phyloP scores from a whole-genome alignment of 2,797 vertebrate species.

The Crypturellus tataupa region DNA sequence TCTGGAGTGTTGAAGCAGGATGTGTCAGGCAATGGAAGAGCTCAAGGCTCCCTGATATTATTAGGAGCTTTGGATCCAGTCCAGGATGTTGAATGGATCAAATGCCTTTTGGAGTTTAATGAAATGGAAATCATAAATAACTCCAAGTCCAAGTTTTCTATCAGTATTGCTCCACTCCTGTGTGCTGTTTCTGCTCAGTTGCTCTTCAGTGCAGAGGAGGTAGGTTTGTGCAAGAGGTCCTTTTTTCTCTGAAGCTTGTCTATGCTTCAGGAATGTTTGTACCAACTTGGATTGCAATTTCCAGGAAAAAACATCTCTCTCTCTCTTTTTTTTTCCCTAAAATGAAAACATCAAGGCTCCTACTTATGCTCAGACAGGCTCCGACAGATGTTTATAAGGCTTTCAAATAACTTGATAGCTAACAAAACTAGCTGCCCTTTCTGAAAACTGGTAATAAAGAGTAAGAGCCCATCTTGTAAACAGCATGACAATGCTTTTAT shows the following conservation, averaged over 20 bases:
- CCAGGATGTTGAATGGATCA: background rate
- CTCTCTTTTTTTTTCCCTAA: background rate
- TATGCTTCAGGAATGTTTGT: background rate
- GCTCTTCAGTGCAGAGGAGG: background rate
- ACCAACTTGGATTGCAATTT: background rate
- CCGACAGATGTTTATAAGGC: background rate
- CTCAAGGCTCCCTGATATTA: background rate
- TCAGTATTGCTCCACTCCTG: background rate
- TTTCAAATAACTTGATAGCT: background rate
- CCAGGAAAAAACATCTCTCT: background rate
- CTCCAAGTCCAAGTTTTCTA: background rate
- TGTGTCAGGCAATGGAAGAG: background rate
- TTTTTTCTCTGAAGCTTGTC: background rate
- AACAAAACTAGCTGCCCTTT: background rate
- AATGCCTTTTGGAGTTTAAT: background rate
- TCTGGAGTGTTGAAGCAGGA: background rate
- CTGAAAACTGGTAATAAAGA: background rate
- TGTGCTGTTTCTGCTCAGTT: background rate
- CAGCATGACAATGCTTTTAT: background rate
- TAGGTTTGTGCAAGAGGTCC: background rate
- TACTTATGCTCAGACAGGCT: background rate
- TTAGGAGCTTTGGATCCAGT: background rate
- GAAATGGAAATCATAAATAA: background rate
- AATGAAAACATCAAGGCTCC: background rate
- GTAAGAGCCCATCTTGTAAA: background rate